Percentiles rank a stretch among this genome's conserved stretches.
Evolutionary conservation across 2,888 invertebrate genomes (phyloP).

Genomic region (Hipparchia sbordonii): DNA sequence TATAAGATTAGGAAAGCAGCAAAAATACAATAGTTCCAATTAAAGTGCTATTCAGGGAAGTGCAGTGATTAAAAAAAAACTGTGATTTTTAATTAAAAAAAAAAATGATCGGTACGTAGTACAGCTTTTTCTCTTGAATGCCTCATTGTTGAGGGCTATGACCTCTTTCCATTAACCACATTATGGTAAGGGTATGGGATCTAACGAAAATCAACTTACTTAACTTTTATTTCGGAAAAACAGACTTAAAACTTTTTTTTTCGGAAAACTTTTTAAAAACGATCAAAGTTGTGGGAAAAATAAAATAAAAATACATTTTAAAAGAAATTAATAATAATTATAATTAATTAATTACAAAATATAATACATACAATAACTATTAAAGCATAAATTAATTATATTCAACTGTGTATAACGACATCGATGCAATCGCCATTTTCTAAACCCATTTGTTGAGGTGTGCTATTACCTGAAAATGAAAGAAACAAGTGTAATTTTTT

Average conservation of each 20-base stretch:
- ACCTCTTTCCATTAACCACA: too few relatives aligned
- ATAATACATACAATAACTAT: neutral
- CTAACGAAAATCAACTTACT: too few relatives aligned
- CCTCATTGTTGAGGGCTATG: too few relatives aligned
- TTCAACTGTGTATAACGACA: slow-evolving; percentile 63
- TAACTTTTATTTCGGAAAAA: too few relatives aligned
- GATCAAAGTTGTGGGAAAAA: too few relatives aligned
- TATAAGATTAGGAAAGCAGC: slow-evolving; percentile 28
- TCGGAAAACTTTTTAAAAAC: too few relatives aligned
- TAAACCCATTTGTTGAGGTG: slow-evolving; percentile 69
- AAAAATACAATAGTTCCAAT: slow-evolving; percentile 19
- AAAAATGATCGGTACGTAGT: slow-evolving; percentile 22
- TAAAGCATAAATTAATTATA: slow-evolving; percentile 9
- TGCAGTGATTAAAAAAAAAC: slow-evolving; percentile 19
- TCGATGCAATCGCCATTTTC: slow-evolving; percentile 83
- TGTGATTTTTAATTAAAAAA: slow-evolving; percentile 13
- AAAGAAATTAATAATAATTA: too few relatives aligned
- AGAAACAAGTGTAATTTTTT: neutral
- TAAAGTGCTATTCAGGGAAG: slow-evolving; percentile 21
- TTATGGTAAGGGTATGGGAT: too few relatives aligned
- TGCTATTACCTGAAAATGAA: slow-evolving; percentile 60
- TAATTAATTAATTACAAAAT: neutral
- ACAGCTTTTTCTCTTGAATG: neutral
- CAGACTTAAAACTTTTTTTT: too few relatives aligned
- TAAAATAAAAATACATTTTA: too few relatives aligned